Evolutionary conservation across 2,113 vertebrate genomes (phyloP).

Genomic region (Tapirus terrestris): DNA sequence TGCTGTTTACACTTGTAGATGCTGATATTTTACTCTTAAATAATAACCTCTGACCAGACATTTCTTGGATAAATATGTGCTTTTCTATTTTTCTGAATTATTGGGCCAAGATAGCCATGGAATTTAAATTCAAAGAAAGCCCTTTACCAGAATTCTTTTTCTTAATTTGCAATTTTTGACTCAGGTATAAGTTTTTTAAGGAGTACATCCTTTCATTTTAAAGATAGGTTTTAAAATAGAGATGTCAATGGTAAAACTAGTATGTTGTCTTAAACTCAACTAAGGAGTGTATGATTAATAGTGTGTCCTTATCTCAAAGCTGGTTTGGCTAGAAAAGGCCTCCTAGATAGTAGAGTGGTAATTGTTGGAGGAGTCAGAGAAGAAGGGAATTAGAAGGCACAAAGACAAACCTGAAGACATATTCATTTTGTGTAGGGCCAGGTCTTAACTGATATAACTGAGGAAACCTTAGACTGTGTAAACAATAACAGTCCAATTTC

Average conservation of each 20-base stretch:
- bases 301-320: neutral
- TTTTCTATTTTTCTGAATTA: neutral
- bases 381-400: neutral
- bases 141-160: neutral
- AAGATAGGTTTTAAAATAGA: neutral
- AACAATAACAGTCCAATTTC: neutral
- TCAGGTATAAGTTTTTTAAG: neutral
- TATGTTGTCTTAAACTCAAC: neutral
- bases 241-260: neutral
- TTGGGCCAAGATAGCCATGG: neutral
- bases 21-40: conserved; percentile 7
- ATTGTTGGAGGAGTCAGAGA: neutral
- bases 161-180: neutral
- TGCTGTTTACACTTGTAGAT: neutral
- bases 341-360: neutral
- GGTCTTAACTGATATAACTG: neutral
- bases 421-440: neutral
- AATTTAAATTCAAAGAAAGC: neutral
- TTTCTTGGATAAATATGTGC: neutral
- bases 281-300: neutral
- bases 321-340: neutral
- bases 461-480: neutral
- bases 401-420: neutral
- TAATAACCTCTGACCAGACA: neutral
- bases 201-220: neutral